Base-by-base conservation (phyloP, 1,140 invertebrate genomes). In the Campodea augens region DNA sequence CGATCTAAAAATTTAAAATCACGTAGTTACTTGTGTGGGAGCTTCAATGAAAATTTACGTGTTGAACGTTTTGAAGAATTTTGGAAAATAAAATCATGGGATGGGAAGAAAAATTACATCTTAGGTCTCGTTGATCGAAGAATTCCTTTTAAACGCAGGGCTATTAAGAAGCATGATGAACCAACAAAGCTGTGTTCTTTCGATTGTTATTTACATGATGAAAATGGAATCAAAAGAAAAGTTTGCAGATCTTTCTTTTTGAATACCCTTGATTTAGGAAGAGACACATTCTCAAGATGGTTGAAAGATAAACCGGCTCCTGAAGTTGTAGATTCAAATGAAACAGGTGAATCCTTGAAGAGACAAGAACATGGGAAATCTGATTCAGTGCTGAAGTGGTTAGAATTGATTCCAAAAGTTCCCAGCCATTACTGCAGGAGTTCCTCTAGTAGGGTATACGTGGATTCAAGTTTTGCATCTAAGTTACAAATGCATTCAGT, bases 31-130 rank as follows among this genome's bases (percentile, higher is more conserved):
- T n/a, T n/a, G n/a, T n/a, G n/a, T n/a, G n/a, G n/a, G n/a, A n/a
- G n/a, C n/a, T n/a, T n/a, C n/a, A n/a, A n/a, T n/a, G n/a, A n/a
- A n/a, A n/a, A n/a, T n/a, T n/a, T n/a, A n/a, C n/a, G n/a, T n/a
- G n/a, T n/a, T n/a, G n/a, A n/a, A 32, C 27, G 27, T 41, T 41
- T 41, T 13, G 13, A 41, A 4, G 18, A 37, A 15, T 44, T 44
- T 23, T 36, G 43, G 43, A 22, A 7, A n/a, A 12, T 38, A 10
- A 32, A 32, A 19, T 38, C 43, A 22, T 44, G 43, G 43, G 43
- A 43, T 37, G 43, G 22, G 29, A 44, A 44, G 29, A 44, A 44
- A 37, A 21, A 25, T 20, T 44, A 19, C 29, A 21, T 37, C 18
- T 19, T n/a, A 25, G 42, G 4, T 21, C 27, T 43, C 23, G 42